Percentiles rank a stretch among this genome's conserved stretches.
Conservation (phyloP, 2,888 invertebrate species). For the Tetramorium bicarinatum region DNA sequence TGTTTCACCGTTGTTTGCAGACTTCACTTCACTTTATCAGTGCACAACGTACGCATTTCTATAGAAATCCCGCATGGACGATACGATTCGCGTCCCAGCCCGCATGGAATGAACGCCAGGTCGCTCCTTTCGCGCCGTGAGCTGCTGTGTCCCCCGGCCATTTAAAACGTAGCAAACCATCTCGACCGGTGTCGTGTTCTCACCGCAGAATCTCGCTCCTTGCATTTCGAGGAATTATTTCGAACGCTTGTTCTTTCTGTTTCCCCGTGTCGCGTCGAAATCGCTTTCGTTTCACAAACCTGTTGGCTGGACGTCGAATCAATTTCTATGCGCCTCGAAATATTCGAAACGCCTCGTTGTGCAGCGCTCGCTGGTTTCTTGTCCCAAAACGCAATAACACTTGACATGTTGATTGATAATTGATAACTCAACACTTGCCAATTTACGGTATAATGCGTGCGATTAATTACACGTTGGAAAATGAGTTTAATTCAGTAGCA, state of each 20-base stretch:
- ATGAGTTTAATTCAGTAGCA: conserved; percentile 44
- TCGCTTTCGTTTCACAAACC: conserved; percentile 28
- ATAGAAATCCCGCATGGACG: background rate
- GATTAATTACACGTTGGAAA: conserved; percentile 41
- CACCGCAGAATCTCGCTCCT: conserved; percentile 52
- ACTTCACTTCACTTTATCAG: background rate
- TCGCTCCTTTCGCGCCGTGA: conserved; percentile 68
- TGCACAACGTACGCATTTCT: background rate
- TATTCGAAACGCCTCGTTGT: background rate
- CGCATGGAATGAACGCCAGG: conserved; percentile 57
- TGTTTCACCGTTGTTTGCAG: background rate
- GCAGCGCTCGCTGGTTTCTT: background rate
- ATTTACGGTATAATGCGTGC: conserved; percentile 33
- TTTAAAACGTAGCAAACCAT: conserved; percentile 74
- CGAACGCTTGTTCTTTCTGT: conserved; percentile 63
- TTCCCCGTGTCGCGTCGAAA: conserved; percentile 56
- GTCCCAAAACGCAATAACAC: conserved; percentile 1
- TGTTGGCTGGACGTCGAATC: conserved; percentile 25
- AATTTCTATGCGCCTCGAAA: background rate
- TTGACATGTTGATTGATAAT: conserved; percentile 45
- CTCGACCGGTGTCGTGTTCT: conserved; percentile 52
- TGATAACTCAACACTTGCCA: conserved; percentile 32
- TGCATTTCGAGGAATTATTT: conserved; percentile 59
- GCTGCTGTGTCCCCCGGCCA: conserved; percentile 62
- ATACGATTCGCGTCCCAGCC: background rate